Conservation (phyloP, 2,797 vertebrate genomes). For the Agapornis canus region DNA sequence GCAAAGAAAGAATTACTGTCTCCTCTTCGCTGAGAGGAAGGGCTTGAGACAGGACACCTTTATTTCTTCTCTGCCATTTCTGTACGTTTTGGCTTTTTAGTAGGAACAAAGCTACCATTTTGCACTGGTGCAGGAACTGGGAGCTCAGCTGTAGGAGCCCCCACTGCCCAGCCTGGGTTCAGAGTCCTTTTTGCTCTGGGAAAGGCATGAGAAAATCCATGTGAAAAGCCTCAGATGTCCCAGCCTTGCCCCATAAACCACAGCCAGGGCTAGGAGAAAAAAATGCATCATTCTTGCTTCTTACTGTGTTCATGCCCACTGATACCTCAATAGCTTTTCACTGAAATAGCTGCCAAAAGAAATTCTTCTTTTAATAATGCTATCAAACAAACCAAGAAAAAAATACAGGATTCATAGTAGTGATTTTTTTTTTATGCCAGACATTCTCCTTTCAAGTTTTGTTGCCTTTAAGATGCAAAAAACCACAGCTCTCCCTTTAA, state of each 20-base stretch:
- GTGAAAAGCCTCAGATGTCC: neutral
- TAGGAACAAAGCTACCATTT: neutral
- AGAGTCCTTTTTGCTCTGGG: neutral
- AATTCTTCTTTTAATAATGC: conserved; percentile 31
- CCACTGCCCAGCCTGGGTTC: neutral
- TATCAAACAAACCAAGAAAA: neutral
- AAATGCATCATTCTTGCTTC: neutral
- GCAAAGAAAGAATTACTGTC: neutral
- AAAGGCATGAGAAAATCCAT: neutral
- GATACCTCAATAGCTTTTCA: neutral
- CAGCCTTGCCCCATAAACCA: neutral
- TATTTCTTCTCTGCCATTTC: too few species aligned
- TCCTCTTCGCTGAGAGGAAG: too few species aligned
- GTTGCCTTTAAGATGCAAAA: neutral
- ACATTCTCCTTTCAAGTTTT: conserved; percentile 8
- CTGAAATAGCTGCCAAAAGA: neutral
- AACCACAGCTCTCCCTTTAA: neutral
- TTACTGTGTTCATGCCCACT: fast-evolving
- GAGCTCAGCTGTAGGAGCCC: neutral
- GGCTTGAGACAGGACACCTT: too few species aligned
- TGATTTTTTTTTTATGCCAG: neutral
- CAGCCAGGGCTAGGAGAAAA: neutral
- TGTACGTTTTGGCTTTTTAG: neutral
- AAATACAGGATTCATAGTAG: neutral
- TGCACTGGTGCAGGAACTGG: neutral